Evolutionary conservation across 2,113 vertebrate genomes (phyloP), one percentile per base, ranked within the genome.

Genomic region (Panthera tigris): DNA sequence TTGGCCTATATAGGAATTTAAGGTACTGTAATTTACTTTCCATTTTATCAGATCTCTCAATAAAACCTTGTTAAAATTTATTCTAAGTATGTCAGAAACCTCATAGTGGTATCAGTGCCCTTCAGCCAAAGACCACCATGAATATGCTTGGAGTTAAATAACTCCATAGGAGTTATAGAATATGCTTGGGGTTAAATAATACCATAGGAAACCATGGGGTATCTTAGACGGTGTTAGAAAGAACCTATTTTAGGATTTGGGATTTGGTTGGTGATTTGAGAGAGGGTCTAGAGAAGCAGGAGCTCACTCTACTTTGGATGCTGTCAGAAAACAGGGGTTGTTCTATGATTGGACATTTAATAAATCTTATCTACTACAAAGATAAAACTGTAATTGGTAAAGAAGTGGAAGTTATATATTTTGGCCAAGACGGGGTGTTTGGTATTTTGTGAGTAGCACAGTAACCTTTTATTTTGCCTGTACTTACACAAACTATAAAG

Each of bases 51-150:
- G 7, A 36, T 79, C 48, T 82, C 21, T 66, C 55, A 89, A 73
- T 57, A 83, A 95, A 89, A 91, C 61, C 11, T 74, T 86, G 6
- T 86, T n/a, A 90, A 88, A 88, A 57, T 88, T 55, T 68, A 85
- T 48, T 61, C 14, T 69, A 48, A 61, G 3, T 27, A 57, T 52
- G 9, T 23, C 29, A 52, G n/a, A 86, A 68, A 41, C 6, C 7
- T 93, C 15, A 80, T 19, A 87, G 39, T 45, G 31, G 31, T 65
- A 41, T 71, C 82, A 69, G 0, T 66, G 10, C 2, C 23, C 39
- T 81, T 61, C 12, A 48, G 41, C n/a, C 50, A 86, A 90, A 69
- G 33, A 36, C 39, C 31, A 84, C 78, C 18, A 73, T 29, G 1
- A 88, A 36, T 73, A 39, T 2, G 48, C 13, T 12, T 50, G 3